Conservation (phyloP, 2,113 vertebrate genomes). For the Sclerurus mexicanus region DNA sequence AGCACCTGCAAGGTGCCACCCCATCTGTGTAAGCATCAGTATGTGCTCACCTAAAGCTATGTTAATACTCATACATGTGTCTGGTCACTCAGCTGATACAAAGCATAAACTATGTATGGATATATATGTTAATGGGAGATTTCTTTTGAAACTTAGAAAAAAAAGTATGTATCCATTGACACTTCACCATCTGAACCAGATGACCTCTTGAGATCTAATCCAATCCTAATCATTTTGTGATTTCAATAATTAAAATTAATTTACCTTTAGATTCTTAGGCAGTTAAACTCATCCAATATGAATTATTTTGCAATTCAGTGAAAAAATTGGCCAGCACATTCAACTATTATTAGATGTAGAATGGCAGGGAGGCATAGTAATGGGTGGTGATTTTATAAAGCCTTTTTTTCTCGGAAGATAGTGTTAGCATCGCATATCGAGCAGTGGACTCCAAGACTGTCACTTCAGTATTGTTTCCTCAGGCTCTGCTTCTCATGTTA, state of each 20-base stretch:
- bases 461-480: not conserved
- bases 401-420: not conserved
- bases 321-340: not conserved
- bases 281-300: not conserved
- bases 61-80: not conserved
- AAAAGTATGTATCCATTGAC: not conserved
- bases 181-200: not conserved
- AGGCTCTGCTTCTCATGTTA: not conserved
- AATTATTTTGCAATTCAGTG: not conserved
- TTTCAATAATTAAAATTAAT: not conserved
- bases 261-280: not conserved
- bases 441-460: not conserved
- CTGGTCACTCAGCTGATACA: not conserved
- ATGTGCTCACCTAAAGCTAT: not conserved
- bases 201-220: not conserved
- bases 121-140: not conserved
- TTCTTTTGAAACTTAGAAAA: not conserved
- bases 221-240: not conserved
- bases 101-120: not conserved
- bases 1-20: not conserved
- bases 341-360: not conserved
- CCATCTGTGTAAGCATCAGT: not conserved
- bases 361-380: not conserved
- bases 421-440: not conserved
- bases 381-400: not conserved